Evolutionary conservation across 1,140 invertebrate species (phyloP), one percentile per base, ranked within the genome.

Genomic region (Eufriesea mexicana): DNA sequence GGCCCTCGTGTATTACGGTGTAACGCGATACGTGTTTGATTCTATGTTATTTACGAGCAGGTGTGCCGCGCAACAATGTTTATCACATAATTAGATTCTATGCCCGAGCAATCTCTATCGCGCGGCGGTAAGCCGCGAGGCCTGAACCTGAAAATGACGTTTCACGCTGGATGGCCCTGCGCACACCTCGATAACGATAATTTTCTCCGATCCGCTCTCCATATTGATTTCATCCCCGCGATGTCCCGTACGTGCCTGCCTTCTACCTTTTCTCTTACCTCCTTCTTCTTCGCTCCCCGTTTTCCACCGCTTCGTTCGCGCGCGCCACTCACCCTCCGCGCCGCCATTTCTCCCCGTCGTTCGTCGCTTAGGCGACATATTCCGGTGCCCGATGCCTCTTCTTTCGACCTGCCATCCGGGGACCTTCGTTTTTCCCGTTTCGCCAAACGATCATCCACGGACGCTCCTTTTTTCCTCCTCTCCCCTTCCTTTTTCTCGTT

Each of bases 31-130:
- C 88, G 78, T 72, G 74, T 89, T 89, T 89, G 85, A 89, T 89
- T 87, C 88, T 85, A 89, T 89, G 76, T 89, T 89, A 89, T 89
- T 89, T 89, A 87, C 85, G 64, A 70, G 83, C 83, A 87, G 88
- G 88, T 89, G 88, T 83, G 86, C 61, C 61, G 64, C 79, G 79
- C 85, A 89, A 89, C 84, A 89, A 87, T 89, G 88, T 89, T 89
- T 89, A 89, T 89, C 88, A 76, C 83, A 79, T 89, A 89, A 89
- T 89, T 89, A 89, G 88, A 89, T 89, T 86, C 88, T 79, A 87
- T 78, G 84, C 81, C 54, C 81, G 75, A 47, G 67, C 84, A 85
- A 87, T 88, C 83, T 87, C 84, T 87, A 87, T 88, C 87, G 73
- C 79, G 71, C 75, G 72, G 67, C 67, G 28, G 77, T 64, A 51